phyloP scores from a whole-genome alignment of 2,888 invertebrate genomes.

The Microchrysa polita region DNA sequence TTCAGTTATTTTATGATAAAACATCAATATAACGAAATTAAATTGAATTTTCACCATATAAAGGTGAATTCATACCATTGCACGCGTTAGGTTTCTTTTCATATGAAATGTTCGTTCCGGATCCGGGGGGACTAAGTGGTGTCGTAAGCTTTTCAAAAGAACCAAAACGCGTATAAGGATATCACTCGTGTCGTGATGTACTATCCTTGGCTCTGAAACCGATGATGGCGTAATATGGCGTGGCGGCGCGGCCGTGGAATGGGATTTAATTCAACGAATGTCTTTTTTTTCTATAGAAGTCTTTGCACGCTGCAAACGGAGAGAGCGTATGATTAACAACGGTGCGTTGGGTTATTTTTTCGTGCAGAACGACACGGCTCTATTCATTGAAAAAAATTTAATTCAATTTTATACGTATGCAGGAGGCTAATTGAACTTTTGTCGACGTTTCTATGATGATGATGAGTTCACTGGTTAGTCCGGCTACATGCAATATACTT shows the following conservation, averaged over 20 bases:
- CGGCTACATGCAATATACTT: no score
- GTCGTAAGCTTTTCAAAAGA: neutral
- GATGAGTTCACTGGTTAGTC: no score
- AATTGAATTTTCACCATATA: conserved; percentile 45
- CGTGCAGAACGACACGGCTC: no score
- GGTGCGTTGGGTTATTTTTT: no score
- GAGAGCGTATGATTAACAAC: no score
- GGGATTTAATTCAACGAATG: neutral
- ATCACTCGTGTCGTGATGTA: neutral
- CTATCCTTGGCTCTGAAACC: neutral
- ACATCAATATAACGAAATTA: conserved; percentile 44
- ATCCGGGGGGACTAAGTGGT: neutral
- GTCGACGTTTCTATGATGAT: no score
- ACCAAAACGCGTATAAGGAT: neutral
- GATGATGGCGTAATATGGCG: neutral
- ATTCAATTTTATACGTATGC: no score
- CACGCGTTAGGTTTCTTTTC: neutral
- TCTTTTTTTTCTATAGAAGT: no score
- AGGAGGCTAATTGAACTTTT: no score
- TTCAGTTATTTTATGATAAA: conserved; percentile 47
- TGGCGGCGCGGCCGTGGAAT: no score
- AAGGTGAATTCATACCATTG: neutral
- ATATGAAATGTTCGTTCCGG: neutral
- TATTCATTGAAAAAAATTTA: no score
- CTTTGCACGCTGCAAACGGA: no score